Percentiles rank a stretch among this genome's conserved stretches.
phyloP scores from a whole-genome alignment of 2,888 invertebrate genomes.

The Hartigia nigra region DNA sequence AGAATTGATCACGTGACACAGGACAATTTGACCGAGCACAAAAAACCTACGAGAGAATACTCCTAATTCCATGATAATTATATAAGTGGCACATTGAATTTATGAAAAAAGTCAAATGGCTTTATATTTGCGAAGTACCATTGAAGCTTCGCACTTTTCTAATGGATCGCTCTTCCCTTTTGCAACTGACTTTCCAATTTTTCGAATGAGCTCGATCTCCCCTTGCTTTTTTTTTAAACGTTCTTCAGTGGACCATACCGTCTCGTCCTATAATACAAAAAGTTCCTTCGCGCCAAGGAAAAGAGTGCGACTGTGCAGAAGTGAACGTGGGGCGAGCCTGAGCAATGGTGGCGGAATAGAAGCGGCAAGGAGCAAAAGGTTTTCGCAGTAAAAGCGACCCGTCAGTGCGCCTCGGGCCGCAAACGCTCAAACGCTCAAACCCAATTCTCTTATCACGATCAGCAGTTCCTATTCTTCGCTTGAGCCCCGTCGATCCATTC shows the following conservation, averaged over 20 bases:
- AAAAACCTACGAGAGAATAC: no score
- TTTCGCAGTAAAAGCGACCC: constrained; percentile 1
- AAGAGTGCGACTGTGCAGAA: constrained; percentile 6
- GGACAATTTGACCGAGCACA: no score
- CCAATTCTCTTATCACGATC: neutral
- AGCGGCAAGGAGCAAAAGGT: neutral
- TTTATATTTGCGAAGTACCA: neutral
- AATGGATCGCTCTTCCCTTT: neutral
- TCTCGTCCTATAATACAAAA: neutral
- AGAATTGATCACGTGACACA: no score
- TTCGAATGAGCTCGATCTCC: no score
- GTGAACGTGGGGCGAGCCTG: neutral
- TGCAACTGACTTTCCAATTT: no score
- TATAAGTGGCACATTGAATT: no score
- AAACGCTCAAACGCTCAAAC: neutral
- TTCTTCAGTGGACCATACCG: neutral
- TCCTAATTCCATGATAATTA: no score
- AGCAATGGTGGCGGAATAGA: neutral
- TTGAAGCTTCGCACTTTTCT: neutral
- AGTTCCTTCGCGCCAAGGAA: neutral
- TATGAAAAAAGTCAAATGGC: no score
- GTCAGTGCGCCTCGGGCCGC: constrained; percentile 5
- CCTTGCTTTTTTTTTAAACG: neutral
- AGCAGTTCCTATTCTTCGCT: neutral
- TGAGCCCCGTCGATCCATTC: neutral